These are phyloP conservation scores for Scaptodrosophila latifasciaeformis DNA, from an alignment of 2,888 invertebrate species.

Conservation along the genomic window DNA sequence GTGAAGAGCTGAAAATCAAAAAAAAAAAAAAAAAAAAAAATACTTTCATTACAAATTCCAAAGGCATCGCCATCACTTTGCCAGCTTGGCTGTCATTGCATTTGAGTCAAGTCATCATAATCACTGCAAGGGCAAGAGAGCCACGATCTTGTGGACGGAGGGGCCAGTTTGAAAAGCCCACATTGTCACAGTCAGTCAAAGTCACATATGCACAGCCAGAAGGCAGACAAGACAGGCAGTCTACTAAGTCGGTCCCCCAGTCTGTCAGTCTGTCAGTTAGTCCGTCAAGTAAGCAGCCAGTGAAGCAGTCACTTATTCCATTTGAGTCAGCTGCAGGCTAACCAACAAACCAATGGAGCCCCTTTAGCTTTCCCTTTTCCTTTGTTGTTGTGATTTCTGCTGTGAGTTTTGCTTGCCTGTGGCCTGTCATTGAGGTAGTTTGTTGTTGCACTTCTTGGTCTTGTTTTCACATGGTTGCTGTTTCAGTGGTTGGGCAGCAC, in stretches of 20 bases:
- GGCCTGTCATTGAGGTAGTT: slow-evolving; percentile 53
- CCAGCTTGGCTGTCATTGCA: not conserved
- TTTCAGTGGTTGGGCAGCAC: slow-evolving; percentile 11
- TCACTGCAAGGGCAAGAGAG: not conserved
- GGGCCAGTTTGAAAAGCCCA: no score
- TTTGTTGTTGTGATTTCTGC: not conserved
- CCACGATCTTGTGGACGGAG: no score
- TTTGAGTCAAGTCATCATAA: not conserved
- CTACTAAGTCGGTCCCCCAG: not conserved
- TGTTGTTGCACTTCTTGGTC: slow-evolving; percentile 24
- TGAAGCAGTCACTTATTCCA: slow-evolving; percentile 21
- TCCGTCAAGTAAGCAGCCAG: slow-evolving; percentile 9
- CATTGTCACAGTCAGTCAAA: not conserved
- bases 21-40: not conserved
- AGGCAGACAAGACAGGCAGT: slow-evolving; percentile 7
- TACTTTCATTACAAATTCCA: slow-evolving; percentile 52
- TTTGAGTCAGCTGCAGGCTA: slow-evolving; percentile 50
- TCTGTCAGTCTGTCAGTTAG: slow-evolving; percentile 26
- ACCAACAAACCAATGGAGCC: no score
- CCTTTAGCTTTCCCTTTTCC: not conserved
- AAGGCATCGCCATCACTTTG: slow-evolving; percentile 17
- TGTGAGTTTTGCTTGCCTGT: slow-evolving; percentile 14
- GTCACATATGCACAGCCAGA: no score
- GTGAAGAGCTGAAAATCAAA: not conserved
- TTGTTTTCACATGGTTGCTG: slow-evolving; percentile 6